Percentiles rank a stretch among this genome's conserved stretches.
phyloP scores from a whole-genome alignment of 2,888 invertebrate species.

The Nudaria mundana region DNA sequence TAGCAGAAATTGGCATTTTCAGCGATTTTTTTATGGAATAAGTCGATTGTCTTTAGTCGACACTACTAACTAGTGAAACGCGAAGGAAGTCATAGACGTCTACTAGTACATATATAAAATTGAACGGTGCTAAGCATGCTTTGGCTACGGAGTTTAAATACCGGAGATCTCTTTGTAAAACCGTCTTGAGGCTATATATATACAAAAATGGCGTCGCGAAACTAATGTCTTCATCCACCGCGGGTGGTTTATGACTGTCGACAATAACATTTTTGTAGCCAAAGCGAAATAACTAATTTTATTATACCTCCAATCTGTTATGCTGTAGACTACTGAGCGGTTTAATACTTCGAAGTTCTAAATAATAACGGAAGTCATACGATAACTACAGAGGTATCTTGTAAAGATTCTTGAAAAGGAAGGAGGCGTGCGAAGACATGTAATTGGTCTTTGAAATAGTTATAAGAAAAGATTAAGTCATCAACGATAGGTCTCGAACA shows the following conservation, averaged over 20 bases:
- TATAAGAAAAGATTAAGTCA: not conserved
- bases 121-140: slow-evolving; percentile 29
- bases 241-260: slow-evolving; percentile 31
- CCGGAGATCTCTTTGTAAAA: slow-evolving; percentile 45
- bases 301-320: slow-evolving; percentile 22
- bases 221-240: slow-evolving; percentile 57
- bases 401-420: not conserved
- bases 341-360: slow-evolving; percentile 22
- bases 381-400: not conserved
- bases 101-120: slow-evolving; percentile 32
- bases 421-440: not conserved
- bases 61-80: no score
- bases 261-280: slow-evolving; percentile 18
- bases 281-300: slow-evolving; percentile 27
- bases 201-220: slow-evolving; percentile 35
- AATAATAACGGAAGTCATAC: slow-evolving; percentile 17
- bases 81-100: no score
- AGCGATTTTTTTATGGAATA: no score
- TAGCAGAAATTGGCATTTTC: no score
- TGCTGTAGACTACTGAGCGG: slow-evolving; percentile 11
- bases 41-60: no score
- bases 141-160: slow-evolving; percentile 43
- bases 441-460: slow-evolving; percentile 3
- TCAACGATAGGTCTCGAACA: no score
- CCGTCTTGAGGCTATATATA: slow-evolving; percentile 42